Conservation (phyloP, 2,888 invertebrate genomes). For the Spisula solida region DNA sequence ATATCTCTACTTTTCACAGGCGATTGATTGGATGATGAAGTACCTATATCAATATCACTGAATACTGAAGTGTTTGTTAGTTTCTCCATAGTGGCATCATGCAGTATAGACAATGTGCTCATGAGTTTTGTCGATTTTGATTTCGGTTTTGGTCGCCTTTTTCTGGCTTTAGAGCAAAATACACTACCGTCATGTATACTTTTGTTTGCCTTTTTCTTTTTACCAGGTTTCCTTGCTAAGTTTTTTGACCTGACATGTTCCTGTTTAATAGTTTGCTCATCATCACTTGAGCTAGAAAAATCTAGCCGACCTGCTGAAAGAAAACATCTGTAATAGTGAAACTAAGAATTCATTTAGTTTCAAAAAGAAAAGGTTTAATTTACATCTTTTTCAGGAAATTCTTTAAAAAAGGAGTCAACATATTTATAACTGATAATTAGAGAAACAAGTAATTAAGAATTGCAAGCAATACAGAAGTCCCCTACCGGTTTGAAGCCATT, state of each 20-base stretch:
- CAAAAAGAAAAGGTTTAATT: background rate
- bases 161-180: constrained; percentile 73
- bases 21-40: constrained; percentile 46
- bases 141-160: constrained; percentile 56
- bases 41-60: constrained; percentile 32
- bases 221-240: constrained; percentile 30
- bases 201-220: constrained; percentile 73
- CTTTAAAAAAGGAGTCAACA: too few relatives aligned
- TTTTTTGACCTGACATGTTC: constrained; percentile 6
- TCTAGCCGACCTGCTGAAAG: constrained; percentile 47
- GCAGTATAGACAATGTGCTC: constrained; percentile 81
- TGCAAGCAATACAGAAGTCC: too few relatives aligned
- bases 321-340: constrained; percentile 24
- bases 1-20: constrained; percentile 45
- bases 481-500: too few relatives aligned
- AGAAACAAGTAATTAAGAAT: too few relatives aligned
- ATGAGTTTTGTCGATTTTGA: constrained; percentile 74
- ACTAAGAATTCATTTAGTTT: constrained; percentile 8
- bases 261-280: constrained; percentile 38
- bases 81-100: constrained; percentile 84
- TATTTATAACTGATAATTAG: too few relatives aligned
- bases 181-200: constrained; percentile 80
- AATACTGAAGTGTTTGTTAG: constrained; percentile 67
- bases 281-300: constrained; percentile 65
- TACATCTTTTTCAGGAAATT: background rate